Base-by-base conservation (phyloP, 1,140 invertebrate genomes). In the Cotesia typhae region DNA sequence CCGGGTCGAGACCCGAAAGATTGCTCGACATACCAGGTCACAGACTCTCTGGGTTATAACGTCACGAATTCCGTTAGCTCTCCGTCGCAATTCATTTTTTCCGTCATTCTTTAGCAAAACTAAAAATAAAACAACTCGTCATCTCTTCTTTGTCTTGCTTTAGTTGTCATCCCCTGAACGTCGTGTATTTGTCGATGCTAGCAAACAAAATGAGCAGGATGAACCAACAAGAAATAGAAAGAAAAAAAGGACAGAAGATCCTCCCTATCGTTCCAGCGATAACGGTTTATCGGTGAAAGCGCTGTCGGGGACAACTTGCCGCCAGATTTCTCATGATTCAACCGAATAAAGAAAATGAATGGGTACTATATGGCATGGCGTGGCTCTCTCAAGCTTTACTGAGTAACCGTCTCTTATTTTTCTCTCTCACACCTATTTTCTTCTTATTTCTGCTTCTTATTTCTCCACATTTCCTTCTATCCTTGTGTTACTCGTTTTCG, bases 21-120 rank as follows among this genome's bases (percentile, higher is more conserved):
- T 81, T 80, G 77, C 75, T 68, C 77, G 76, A 77, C 78, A 80
- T 82, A 82, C 75, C 82, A 79, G 82, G 77, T 84, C 83, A 81
- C 75, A 79, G 77, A 47, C 10, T 47, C 41, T 47, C 41, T 47
- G 79, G 53, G 64, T 84, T 84, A 80, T 80, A 80, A 77, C 82
- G 78, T 80, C 79, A 77, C 77, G 77, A 83, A 81, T 84, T 82
- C 75, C 78, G 76, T 76, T 81, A 81, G 77, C 67, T 73, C 66
- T 61, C 14, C 10, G 35, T 67, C 3, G 6, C 28, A 37, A 35
- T 37, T 38, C 14, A 36, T 63, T 69, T 63, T 72, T 72, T 41
- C 59, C 52, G 35, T 59, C 38, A 17, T 14, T 74, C 60, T 35
- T 74, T 60, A 6, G 3, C 47, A 35, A 14, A 20, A 10, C 10